Conservation (phyloP, 2,888 invertebrate species). For the Urechis unicinctus region DNA sequence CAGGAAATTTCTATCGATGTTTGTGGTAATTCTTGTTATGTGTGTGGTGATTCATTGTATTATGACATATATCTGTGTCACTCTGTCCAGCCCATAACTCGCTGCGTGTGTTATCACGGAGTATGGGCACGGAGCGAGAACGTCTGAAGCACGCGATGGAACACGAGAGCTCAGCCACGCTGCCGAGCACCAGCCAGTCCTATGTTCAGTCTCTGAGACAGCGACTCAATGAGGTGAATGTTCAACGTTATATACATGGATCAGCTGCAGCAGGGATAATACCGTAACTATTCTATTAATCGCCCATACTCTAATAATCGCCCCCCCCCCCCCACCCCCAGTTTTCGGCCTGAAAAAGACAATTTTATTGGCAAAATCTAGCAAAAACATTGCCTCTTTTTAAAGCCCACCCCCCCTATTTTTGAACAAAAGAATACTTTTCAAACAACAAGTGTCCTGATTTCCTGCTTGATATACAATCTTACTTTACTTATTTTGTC, state of each 20-base stretch:
- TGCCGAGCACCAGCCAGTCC: conserved; percentile 3
- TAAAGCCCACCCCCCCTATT: no score
- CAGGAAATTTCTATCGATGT: no score
- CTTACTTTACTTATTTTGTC: no score
- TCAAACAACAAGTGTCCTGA: no score
- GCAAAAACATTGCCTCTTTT: no score
- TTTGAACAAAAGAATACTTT: no score
- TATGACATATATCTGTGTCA: no score
- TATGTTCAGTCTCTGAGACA: conserved; percentile 29
- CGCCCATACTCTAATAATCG: not conserved
- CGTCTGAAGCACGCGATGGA: conserved; percentile 62
- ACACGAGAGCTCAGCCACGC: conserved; percentile 35
- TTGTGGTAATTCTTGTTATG: no score
- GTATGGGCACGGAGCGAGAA: conserved; percentile 55
- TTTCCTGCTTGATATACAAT: no score
- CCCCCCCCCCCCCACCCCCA: not conserved
- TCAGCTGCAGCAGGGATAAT: no score
- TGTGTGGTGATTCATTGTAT: no score
- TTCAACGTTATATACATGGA: no score
- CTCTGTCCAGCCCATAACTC: conserved; percentile 20
- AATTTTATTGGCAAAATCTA: not conserved
- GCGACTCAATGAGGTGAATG: conserved; percentile 26
- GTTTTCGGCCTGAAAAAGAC: not conserved
- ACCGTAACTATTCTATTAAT: not conserved
- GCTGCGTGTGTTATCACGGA: conserved; percentile 12